Conservation (phyloP, 2,888 invertebrate genomes). For the Nycteola revayana region DNA sequence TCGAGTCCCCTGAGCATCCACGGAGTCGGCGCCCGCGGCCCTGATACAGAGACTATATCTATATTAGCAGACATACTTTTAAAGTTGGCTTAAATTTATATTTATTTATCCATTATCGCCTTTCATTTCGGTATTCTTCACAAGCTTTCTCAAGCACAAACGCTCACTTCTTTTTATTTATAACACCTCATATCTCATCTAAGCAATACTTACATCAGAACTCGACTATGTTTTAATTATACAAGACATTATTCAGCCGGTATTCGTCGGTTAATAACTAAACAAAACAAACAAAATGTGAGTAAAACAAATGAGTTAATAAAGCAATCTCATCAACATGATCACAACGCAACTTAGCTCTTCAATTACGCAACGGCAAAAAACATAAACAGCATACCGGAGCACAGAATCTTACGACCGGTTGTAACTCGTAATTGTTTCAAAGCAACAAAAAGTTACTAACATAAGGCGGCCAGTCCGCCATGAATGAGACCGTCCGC, state of each 20-base stretch:
- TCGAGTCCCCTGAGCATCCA: too few relatives aligned
- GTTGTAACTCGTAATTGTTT: constrained; percentile 63
- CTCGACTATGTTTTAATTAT: constrained; percentile 4
- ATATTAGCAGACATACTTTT: too few relatives aligned
- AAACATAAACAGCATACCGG: constrained; percentile 42
- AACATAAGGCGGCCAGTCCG: constrained; percentile 26
- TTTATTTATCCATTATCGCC: too few relatives aligned
- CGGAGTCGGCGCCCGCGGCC: too few relatives aligned
- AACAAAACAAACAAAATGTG: constrained; percentile 14
- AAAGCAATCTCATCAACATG: constrained; percentile 33
- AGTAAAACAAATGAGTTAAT: constrained; percentile 19
- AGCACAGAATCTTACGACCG: constrained; percentile 39
- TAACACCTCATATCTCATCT: too few relatives aligned
- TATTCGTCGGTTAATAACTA: constrained; percentile 4
- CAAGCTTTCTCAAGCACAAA: too few relatives aligned
- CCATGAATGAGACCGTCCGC: constrained; percentile 61
- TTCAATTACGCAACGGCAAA: constrained; percentile 41
- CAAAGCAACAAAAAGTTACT: constrained; percentile 53
- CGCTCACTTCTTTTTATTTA: too few relatives aligned
- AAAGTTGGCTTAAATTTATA: too few relatives aligned
- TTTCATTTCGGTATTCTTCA: too few relatives aligned
- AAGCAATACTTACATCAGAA: too few relatives aligned
- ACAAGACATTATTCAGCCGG: constrained; percentile 2
- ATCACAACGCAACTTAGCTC: constrained; percentile 22
- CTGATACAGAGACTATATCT: too few relatives aligned